phyloP scores from a whole-genome alignment of 2,888 invertebrate species.

The Andrena bucephala region DNA sequence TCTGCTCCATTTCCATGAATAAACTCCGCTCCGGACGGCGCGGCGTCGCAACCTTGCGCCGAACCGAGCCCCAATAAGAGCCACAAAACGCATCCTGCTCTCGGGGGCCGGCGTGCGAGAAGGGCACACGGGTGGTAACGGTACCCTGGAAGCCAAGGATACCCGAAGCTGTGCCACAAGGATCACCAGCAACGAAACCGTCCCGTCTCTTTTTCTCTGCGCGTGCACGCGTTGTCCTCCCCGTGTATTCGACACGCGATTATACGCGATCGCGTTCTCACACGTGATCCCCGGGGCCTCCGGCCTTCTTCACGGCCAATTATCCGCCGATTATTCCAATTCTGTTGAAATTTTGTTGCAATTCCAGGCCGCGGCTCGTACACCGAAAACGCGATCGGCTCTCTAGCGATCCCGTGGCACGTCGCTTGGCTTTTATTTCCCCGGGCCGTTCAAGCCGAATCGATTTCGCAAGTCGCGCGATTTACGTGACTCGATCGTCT shows the following conservation, averaged over 20 bases:
- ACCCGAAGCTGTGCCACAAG: constrained; percentile 52
- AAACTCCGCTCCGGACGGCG: constrained; percentile 20
- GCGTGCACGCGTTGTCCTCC: constrained; percentile 46
- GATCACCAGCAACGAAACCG: constrained; percentile 58
- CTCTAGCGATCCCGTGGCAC: too few species aligned
- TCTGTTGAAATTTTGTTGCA: constrained; percentile 32
- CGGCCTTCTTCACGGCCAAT: constrained; percentile 32
- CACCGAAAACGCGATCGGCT: too few species aligned
- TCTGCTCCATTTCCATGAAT: constrained; percentile 65
- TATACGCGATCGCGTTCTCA: constrained; percentile 26
- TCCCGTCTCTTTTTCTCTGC: constrained; percentile 29
- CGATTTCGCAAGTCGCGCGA: not conserved
- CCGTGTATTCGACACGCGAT: constrained; percentile 42
- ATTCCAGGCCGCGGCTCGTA: not conserved
- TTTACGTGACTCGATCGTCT: constrained; percentile 9
- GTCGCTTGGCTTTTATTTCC: too few species aligned
- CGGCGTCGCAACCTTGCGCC: constrained; percentile 57
- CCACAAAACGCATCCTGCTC: constrained; percentile 54
- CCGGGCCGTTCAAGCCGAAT: too few species aligned
- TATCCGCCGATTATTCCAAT: constrained; percentile 51
- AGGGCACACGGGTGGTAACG: constrained; percentile 57
- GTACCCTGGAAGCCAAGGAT: constrained; percentile 69
- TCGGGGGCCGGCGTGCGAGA: constrained; percentile 49
- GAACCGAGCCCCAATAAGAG: constrained; percentile 58
- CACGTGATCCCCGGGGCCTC: not conserved